Evolutionary conservation across 2,113 vertebrate species (phyloP).

Genomic region (Halichoeres trimaculatus): DNA sequence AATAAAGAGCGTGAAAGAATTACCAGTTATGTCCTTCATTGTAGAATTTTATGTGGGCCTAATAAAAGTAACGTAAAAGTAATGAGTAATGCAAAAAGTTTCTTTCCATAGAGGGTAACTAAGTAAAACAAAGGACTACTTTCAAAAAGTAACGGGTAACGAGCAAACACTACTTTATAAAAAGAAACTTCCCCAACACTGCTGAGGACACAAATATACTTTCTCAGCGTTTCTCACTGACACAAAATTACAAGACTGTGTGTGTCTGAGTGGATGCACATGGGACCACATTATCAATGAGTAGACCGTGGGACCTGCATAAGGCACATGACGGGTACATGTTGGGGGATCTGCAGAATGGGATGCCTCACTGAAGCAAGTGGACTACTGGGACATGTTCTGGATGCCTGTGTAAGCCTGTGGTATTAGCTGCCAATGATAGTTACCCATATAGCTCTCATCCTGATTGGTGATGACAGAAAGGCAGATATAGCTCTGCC

Average conservation of each 20-base stretch:
- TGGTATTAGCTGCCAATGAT: slow-evolving; percentile 71
- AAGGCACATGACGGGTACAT: slow-evolving; percentile 44
- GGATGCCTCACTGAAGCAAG: slow-evolving; percentile 36
- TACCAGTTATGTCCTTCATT: too few species aligned
- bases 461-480: slow-evolving; percentile 80
- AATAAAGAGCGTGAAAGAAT: too few species aligned
- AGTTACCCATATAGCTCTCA: slow-evolving; percentile 70
- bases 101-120: too few species aligned
- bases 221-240: slow-evolving; percentile 25
- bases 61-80: too few species aligned
- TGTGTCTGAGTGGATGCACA: slow-evolving; percentile 38
- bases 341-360: slow-evolving; percentile 3
- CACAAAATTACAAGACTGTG: slow-evolving; percentile 29
- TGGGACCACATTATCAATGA: slow-evolving; percentile 46
- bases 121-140: too few species aligned
- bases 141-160: too few species aligned
- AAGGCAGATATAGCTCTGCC: slow-evolving; percentile 72
- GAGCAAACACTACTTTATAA: too few species aligned
- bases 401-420: slow-evolving; percentile 61
- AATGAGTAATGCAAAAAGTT: too few species aligned
- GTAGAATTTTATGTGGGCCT: too few species aligned
- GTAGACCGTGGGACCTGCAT: slow-evolving; percentile 27
- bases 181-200: too few species aligned
- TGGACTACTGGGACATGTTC: slow-evolving; percentile 54
- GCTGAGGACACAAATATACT: slow-evolving; percentile 47